A percentile compares a stretch with the other conserved stretches of the same genome.
Conservation (phyloP, 2,888 invertebrate species). For the Eilema griseolum region DNA sequence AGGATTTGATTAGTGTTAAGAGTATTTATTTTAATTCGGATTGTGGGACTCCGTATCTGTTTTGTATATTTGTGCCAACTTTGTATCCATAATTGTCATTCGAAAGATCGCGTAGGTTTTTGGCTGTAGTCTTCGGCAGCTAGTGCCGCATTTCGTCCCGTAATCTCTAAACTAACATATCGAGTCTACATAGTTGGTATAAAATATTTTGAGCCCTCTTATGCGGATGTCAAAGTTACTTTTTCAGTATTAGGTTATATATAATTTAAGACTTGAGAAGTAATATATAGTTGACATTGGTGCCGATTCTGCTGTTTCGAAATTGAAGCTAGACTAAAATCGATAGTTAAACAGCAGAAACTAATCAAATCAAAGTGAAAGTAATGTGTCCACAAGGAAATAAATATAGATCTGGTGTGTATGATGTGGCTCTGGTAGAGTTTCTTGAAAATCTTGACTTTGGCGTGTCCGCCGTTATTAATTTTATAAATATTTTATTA, state of each 20-base stretch:
- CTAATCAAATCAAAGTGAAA: too few species aligned
- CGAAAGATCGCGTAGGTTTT: slow-evolving; percentile 34
- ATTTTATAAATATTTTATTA: too few species aligned
- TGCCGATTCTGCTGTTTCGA: neutral
- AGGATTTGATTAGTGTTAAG: slow-evolving; percentile 80
- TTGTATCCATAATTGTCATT: slow-evolving; percentile 44
- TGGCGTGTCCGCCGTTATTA: too few species aligned
- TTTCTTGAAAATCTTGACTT: neutral
- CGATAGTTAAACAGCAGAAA: too few species aligned
- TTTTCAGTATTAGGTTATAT: slow-evolving; percentile 83
- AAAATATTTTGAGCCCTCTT: slow-evolving; percentile 58
- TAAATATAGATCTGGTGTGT: too few species aligned
- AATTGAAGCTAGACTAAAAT: neutral
- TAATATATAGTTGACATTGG: slow-evolving; percentile 67
- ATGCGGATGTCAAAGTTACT: slow-evolving; percentile 69
- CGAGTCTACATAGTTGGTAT: slow-evolving; percentile 71
- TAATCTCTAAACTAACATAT: slow-evolving; percentile 64
- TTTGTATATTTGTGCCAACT: slow-evolving; percentile 81
- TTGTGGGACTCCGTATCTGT: slow-evolving; percentile 71
- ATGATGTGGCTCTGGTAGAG: neutral
- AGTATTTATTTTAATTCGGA: slow-evolving; percentile 72
- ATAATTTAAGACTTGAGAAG: slow-evolving; percentile 79
- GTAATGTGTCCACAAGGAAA: too few species aligned
- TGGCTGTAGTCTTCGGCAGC: slow-evolving; percentile 25
- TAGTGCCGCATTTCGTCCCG: slow-evolving; percentile 15